Conservation (phyloP, 1,140 invertebrate species). For the Lycorma delicatula region DNA sequence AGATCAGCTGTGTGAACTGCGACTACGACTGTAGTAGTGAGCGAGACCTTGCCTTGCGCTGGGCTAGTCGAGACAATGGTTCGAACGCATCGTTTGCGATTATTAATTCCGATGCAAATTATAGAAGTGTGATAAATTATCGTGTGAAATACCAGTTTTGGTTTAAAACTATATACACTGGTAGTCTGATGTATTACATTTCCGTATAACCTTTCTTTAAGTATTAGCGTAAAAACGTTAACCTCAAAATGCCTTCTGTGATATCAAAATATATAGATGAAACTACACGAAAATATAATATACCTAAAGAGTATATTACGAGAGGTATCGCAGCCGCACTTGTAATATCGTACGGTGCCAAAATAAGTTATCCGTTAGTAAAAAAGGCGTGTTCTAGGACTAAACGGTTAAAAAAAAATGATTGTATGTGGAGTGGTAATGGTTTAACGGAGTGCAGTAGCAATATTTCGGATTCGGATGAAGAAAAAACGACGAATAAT, state of each 20-base stretch:
- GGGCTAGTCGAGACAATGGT: too few species aligned
- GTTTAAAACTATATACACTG: too few species aligned
- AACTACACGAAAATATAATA: conserved; percentile 45
- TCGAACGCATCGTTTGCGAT: too few species aligned
- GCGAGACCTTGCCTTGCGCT: too few species aligned
- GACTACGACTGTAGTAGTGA: too few species aligned
- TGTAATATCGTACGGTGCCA: conserved; percentile 41
- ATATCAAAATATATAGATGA: conserved; percentile 56
- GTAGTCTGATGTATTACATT: too few species aligned
- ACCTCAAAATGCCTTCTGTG: conserved; percentile 47
- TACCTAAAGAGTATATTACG: conserved; percentile 46
- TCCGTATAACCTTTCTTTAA: too few species aligned
- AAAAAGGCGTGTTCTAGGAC: conserved; percentile 20
- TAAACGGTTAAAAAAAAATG: conserved; percentile 13
- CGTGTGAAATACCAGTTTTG: too few species aligned
- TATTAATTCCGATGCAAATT: too few species aligned
- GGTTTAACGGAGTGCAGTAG: neutral
- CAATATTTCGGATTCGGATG: conserved; percentile 14
- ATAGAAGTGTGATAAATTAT: too few species aligned
- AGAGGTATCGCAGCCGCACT: conserved; percentile 45
- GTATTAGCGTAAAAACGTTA: too few species aligned
- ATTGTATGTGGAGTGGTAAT: conserved; percentile 9
- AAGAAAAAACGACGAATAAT: conserved; percentile 24
- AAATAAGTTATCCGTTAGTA: conserved; percentile 41
- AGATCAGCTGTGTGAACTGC: too few species aligned